Conservation (phyloP, 2,888 invertebrate species). For the Callinectes sapidus region DNA sequence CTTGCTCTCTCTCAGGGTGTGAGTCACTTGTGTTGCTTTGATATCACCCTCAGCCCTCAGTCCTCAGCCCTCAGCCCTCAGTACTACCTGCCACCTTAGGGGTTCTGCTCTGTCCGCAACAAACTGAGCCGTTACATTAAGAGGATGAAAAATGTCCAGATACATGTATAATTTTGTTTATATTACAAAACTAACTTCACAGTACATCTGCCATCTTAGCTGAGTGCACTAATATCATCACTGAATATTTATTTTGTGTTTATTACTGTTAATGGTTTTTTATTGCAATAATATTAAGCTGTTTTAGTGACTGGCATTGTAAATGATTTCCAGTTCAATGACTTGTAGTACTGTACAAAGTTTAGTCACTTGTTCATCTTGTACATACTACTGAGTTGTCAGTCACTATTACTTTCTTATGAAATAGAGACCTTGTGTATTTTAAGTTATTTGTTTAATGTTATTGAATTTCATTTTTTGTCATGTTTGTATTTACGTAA, state of each 20-base stretch:
- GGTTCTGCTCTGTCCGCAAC: neutral
- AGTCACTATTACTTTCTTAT: neutral
- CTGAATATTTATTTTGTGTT: neutral
- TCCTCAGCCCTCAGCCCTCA: no score
- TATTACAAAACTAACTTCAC: neutral
- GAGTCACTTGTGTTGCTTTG: neutral
- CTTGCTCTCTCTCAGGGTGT: no score
- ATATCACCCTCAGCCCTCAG: neutral
- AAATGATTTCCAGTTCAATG: neutral
- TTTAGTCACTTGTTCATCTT: neutral
- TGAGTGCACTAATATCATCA: neutral
- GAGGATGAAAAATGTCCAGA: neutral
- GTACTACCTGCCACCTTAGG: conserved; percentile 13
- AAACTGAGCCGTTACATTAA: neutral
- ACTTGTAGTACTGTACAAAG: neutral
- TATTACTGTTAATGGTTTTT: neutral
- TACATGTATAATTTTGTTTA: neutral
- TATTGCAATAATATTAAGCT: neutral
- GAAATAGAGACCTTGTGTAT: neutral
- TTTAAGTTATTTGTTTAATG: neutral
- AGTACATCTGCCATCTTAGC: neutral
- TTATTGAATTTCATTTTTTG: conserved; percentile 18
- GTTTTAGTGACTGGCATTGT: neutral
- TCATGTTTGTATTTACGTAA: neutral
- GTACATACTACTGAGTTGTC: neutral